These are phyloP conservation scores for Eublepharis macularius DNA, from an alignment of 2,113 vertebrate genomes.

Conservation along the genomic window DNA sequence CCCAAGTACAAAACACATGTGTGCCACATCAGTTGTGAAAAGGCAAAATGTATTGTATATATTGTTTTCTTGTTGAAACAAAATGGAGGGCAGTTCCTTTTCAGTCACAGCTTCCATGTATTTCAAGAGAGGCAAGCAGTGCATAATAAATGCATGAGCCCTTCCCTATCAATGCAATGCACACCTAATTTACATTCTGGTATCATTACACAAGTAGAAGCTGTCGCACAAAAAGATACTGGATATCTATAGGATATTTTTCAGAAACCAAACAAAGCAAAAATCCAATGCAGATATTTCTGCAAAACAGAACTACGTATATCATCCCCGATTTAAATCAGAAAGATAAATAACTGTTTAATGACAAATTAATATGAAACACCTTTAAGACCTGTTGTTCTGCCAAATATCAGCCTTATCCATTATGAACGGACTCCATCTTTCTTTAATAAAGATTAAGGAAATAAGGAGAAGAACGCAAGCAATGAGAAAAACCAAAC, in stretches of 20 bases:
- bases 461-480: slow-evolving; percentile 65
- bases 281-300: slow-evolving; percentile 61
- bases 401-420: slow-evolving; percentile 67
- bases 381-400: slow-evolving; percentile 60
- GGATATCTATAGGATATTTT: slow-evolving; percentile 55
- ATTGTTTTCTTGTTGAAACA: background rate
- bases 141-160: background rate
- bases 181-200: background rate
- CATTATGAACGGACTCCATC: slow-evolving; percentile 64
- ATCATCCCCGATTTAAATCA: slow-evolving; percentile 68
- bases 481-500: slow-evolving; percentile 61
- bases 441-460: slow-evolving; percentile 75
- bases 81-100: background rate
- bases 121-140: background rate
- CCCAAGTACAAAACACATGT: background rate
- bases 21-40: background rate
- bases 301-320: slow-evolving; percentile 60
- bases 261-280: slow-evolving; percentile 56
- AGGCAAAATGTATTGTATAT: background rate
- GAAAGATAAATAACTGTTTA: slow-evolving; percentile 63
- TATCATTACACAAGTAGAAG: background rate
- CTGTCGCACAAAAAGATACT: background rate
- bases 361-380: slow-evolving; percentile 74
- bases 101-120: background rate
- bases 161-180: background rate